These are phyloP conservation scores for Ornithoptera priamus DNA, from an alignment of 2,888 invertebrate species.

Conservation along the genomic window DNA sequence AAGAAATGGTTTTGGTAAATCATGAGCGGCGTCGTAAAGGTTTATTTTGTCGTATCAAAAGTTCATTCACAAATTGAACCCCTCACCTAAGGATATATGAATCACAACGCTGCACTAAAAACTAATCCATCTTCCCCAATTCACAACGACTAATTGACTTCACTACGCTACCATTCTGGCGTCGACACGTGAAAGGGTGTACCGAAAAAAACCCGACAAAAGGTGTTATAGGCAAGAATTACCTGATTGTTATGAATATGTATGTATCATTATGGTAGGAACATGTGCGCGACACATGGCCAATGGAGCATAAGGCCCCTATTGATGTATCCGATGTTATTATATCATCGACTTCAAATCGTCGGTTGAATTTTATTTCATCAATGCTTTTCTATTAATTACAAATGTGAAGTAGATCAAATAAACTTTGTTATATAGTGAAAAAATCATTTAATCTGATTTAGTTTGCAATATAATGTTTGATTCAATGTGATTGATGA, in stretches of 20 bases:
- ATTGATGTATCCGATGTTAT: slow-evolving; percentile 53
- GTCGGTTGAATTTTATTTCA: slow-evolving; percentile 37
- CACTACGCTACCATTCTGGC: slow-evolving; percentile 58
- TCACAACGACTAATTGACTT: slow-evolving; percentile 56
- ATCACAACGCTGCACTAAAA: slow-evolving; percentile 30
- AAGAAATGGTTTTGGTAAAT: too few relatives aligned
- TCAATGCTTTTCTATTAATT: slow-evolving; percentile 46
- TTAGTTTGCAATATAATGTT: too few relatives aligned
- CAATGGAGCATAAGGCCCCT: slow-evolving; percentile 61
- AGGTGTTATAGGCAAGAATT: slow-evolving; percentile 61
- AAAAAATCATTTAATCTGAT: too few relatives aligned
- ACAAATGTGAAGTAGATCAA: neutral
- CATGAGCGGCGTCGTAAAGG: too few relatives aligned
- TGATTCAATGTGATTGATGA: too few relatives aligned
- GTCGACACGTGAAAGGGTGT: slow-evolving; percentile 57
- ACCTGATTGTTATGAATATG: slow-evolving; percentile 63
- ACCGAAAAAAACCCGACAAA: slow-evolving; percentile 55
- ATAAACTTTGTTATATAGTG: too few relatives aligned
- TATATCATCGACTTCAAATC: slow-evolving; percentile 52
- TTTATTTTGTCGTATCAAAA: neutral
- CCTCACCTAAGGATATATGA: neutral
- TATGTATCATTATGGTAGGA: slow-evolving; percentile 52
- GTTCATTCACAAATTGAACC: slow-evolving; percentile 2
- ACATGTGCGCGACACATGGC: slow-evolving; percentile 70
- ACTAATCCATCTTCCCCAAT: slow-evolving; percentile 48